These are phyloP conservation scores for Drosophila hydei DNA, from an alignment of 1,140 invertebrate genomes.

Conservation along the genomic window DNA sequence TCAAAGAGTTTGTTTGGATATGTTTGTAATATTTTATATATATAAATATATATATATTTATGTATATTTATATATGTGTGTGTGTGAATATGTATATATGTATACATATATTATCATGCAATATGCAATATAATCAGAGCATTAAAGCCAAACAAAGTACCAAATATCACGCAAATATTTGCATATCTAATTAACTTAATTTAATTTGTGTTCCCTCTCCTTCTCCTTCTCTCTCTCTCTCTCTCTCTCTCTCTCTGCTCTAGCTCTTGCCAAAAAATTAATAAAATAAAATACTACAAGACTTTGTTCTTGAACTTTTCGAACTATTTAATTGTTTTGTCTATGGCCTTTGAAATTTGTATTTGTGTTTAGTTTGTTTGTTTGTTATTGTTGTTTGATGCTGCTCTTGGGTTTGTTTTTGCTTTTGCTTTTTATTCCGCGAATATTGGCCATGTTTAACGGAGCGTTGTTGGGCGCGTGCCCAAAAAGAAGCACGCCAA, in stretches of 20 bases:
- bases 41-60: no score
- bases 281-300: neutral
- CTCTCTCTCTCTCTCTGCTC: neutral
- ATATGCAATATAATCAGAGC: constrained; percentile 48
- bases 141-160: constrained; percentile 43
- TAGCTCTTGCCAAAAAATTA: constrained; percentile 14
- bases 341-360: neutral
- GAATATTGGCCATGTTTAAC: constrained; percentile 9
- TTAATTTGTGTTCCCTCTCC: constrained; percentile 25
- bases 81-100: no score
- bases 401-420: constrained; percentile 6
- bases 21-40: no score
- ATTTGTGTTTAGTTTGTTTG: constrained; percentile 7
- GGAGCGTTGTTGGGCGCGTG: constrained; percentile 38
- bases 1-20: no score
- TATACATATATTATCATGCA: constrained; percentile 11
- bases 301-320: constrained; percentile 31
- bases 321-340: constrained; percentile 19
- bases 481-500: constrained; percentile 21
- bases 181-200: constrained; percentile 50
- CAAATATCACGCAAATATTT: constrained; percentile 55
- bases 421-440: constrained; percentile 5
- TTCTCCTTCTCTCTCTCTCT: no score
- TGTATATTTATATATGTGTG: no score
- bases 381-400: constrained; percentile 12